Base-by-base conservation (phyloP, 2,113 vertebrate species). In the Pedetes capensis region DNA sequence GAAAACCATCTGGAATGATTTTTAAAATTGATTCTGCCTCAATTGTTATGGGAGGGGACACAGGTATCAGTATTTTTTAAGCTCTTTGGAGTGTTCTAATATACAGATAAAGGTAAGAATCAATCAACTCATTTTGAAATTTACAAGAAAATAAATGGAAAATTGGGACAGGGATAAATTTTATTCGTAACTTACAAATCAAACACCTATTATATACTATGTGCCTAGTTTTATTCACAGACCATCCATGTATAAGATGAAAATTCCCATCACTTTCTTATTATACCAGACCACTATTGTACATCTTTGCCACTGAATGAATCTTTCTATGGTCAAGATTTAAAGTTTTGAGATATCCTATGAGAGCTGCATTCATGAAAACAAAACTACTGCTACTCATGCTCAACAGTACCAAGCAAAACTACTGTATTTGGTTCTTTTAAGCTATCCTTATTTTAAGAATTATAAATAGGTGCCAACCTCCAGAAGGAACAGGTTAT, bases 321-420 rank as follows among this genome's bases (percentile, higher is more conserved):
- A 74, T 39, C 88, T 66, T 89, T 69, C 49, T 96, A 79, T 32
- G 91, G 76, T 87, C 69, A 89, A 44, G 51, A 82, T 74, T 86
- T 82, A 95, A 95, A 96, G 84, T 79, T 91, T 72, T 68, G 53
- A 94, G 44, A 74, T 32, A 93, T 9, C 75, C n/a, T 85, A 34
- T 42, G 34, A 93, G 78, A 96, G 74, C 39, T 75, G 49, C 49
- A 95, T 93, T 91, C 92, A 95, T 25, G 42, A 93, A 96, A 97
- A 96, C 87, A 97, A n/a, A 95, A 98, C 89, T 97, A 91, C 87
- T 97, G 98, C 97, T 96, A 89, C 59, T 92, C 95, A 82, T 85
- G 96, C 94, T 98, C 97, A 96, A 97, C 93, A 96, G 97, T 95
- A 97, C 97, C 59, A 83, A 97, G 87, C 96, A 92, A 74, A 92